Conservation (phyloP, 2,888 invertebrate species). For the Halictus ligatus region DNA sequence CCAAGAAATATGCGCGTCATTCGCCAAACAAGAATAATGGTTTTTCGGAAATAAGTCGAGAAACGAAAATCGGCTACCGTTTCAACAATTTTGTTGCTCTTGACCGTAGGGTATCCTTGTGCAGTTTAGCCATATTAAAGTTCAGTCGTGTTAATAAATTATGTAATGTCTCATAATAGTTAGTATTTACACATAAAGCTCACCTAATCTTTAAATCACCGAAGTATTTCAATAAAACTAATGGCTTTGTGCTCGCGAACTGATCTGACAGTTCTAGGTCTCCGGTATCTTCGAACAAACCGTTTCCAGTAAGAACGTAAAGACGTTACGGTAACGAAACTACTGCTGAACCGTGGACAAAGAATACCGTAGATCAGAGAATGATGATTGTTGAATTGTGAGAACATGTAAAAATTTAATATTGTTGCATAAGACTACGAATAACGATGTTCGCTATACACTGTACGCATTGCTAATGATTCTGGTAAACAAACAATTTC, state of each 20-base stretch:
- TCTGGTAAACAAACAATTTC: background rate
- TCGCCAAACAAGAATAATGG: constrained; percentile 5
- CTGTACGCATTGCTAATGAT: background rate
- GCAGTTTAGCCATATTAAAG: constrained; percentile 65
- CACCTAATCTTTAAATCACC: constrained; percentile 60
- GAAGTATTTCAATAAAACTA: constrained; percentile 26
- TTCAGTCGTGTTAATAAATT: constrained; percentile 35
- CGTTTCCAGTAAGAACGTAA: constrained; percentile 25
- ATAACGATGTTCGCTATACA: background rate
- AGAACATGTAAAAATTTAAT: background rate
- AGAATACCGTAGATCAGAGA: background rate
- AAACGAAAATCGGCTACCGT: constrained; percentile 71
- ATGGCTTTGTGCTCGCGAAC: constrained; percentile 13
- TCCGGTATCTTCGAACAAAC: constrained; percentile 31
- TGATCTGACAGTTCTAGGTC: constrained; percentile 43
- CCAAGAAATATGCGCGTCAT: background rate
- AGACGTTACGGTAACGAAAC: constrained; percentile 28
- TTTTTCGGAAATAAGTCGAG: background rate
- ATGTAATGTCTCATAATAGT: constrained; percentile 20
- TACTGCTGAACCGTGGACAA: background rate
- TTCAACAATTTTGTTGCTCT: constrained; percentile 70
- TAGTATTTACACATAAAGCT: constrained; percentile 50
- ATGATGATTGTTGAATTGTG: background rate
- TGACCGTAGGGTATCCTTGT: constrained; percentile 66
- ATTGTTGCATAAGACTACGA: background rate